Evolutionary conservation across 2,888 invertebrate genomes (phyloP).

Genomic region (Phortica okadai): DNA sequence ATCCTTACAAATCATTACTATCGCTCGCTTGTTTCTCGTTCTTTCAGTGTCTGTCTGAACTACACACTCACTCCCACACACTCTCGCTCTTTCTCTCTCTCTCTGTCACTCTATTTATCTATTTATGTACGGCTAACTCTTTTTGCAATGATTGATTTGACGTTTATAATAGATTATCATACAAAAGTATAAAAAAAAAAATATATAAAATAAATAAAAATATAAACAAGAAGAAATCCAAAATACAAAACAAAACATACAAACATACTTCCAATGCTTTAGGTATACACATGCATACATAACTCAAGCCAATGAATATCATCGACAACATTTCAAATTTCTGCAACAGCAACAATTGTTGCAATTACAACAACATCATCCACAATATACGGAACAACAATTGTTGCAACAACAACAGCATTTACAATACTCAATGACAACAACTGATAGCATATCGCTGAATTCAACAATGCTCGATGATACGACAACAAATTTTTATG

Average conservation of each 20-base stretch:
- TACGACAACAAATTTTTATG: conserved; percentile 49
- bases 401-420: conserved; percentile 41
- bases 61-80: background rate
- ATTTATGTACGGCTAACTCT: conserved; percentile 57
- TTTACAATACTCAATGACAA: conserved; percentile 15
- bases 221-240: conserved; percentile 41
- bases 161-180: background rate
- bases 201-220: conserved; percentile 30
- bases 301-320: conserved; percentile 75
- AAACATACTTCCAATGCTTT: conserved; percentile 50
- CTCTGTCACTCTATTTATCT: conserved; percentile 56
- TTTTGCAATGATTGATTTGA: background rate
- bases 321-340: conserved; percentile 71
- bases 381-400: conserved; percentile 47
- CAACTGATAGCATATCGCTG: conserved; percentile 47
- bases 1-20: no score
- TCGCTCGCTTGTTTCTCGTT: no score
- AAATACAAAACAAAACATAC: conserved; percentile 33
- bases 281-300: conserved; percentile 76
- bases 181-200: background rate
- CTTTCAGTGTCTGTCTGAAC: no score
- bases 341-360: conserved; percentile 58
- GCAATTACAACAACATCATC: conserved; percentile 47
- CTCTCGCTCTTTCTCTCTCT: conserved; percentile 49
- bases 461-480: conserved; percentile 66